Evolutionary conservation across 1,140 invertebrate species (phyloP).

Genomic region (Pachypeltis micranthus): DNA sequence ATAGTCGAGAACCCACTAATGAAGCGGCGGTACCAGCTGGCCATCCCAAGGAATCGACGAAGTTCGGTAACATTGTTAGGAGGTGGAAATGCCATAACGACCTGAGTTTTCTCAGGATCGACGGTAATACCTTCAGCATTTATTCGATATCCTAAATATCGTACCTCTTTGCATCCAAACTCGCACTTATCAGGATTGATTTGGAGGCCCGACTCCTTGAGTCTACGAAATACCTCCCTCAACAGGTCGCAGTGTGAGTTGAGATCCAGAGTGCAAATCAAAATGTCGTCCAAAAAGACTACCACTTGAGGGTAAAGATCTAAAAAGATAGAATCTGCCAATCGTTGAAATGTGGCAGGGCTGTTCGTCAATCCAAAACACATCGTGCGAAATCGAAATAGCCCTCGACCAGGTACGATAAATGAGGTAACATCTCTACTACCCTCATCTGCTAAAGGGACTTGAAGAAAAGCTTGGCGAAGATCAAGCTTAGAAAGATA

Average conservation of each 20-base stretch:
- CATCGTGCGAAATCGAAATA: conserved; percentile 31
- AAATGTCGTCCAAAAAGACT: too few species aligned
- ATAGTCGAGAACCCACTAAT: conserved; percentile 35
- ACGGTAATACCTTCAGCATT: neutral
- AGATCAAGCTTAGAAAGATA: conserved; percentile 32
- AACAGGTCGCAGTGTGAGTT: neutral
- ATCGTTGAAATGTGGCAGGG: conserved; percentile 16
- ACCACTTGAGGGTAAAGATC: too few species aligned
- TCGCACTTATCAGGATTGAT: too few species aligned
- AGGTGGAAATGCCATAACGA: conserved; percentile 28
- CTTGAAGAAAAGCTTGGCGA: conserved; percentile 32
- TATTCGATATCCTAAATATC: neutral
- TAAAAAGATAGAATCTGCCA: conserved; percentile 4
- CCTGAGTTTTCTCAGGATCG: conserved; percentile 10
- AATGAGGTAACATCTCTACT: too few species aligned
- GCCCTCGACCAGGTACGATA: neutral
- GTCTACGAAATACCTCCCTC: neutral
- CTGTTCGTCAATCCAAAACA: too few species aligned
- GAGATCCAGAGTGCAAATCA: neutral
- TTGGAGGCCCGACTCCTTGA: neutral
- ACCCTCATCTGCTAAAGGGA: conserved; percentile 23
- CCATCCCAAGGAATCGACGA: conserved; percentile 37
- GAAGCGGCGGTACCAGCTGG: conserved; percentile 36
- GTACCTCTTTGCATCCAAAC: neutral
- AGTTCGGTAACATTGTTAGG: too few species aligned